Percentiles rank a stretch among this genome's conserved stretches.
phyloP scores from a whole-genome alignment of 2,797 vertebrate genomes.

The Peromyscus attwateri region DNA sequence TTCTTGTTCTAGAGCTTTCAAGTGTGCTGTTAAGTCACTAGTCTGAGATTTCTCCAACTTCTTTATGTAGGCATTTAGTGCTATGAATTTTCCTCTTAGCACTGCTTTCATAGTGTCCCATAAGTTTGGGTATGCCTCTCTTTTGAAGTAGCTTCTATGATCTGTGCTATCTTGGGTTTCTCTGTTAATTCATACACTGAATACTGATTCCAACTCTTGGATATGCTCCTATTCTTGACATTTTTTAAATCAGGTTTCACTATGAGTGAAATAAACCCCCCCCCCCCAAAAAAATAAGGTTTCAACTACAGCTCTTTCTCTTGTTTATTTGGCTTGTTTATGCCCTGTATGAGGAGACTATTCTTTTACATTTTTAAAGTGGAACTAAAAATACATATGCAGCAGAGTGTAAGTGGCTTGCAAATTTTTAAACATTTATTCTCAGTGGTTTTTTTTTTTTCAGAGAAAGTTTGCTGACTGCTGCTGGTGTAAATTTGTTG shows the following conservation, averaged over 20 bases:
- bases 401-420: background rate
- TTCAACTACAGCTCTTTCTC: background rate
- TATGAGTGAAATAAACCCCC: no score
- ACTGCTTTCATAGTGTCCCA: no score
- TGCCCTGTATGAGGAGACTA: background rate
- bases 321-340: background rate
- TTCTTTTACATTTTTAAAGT: background rate
- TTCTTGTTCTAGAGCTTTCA: no score
- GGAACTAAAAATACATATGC: background rate
- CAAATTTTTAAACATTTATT: slow-evolving; percentile 20
- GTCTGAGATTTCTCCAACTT: no score
- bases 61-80: no score
- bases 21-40: no score
- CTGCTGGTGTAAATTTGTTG: background rate
- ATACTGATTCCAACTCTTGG: background rate
- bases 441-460: background rate
- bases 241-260: slow-evolving; percentile 9
- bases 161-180: background rate
- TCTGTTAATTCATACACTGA: background rate
- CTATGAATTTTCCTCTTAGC: no score
- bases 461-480: background rate
- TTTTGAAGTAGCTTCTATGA: background rate
- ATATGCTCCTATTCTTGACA: background rate
- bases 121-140: background rate
- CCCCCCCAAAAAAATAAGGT: background rate